Evolutionary conservation across 2,113 vertebrate species (phyloP).

Genomic region (Myxocyprinus asiaticus): DNA sequence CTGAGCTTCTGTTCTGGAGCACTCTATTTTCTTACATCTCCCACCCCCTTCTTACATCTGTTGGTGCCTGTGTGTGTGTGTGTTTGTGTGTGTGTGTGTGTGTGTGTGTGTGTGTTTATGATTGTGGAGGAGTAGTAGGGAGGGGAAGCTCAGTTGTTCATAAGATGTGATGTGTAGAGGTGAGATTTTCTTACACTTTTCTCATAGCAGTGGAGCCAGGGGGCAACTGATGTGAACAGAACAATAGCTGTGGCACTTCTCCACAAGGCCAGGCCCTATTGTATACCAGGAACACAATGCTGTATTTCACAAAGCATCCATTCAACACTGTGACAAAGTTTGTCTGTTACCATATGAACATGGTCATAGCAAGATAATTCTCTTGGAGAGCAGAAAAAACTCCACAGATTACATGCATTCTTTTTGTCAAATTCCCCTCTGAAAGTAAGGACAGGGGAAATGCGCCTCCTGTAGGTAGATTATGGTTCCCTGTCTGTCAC

Average conservation of each 20-base stretch:
- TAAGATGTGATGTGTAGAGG: slow-evolving; percentile 32
- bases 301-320: no score
- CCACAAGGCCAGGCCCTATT: background rate
- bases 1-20: background rate
- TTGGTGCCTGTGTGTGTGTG: slow-evolving; percentile 18
- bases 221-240: slow-evolving; percentile 23
- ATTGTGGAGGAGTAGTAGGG: slow-evolving; percentile 10
- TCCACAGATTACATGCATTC: background rate
- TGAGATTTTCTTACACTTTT: slow-evolving; percentile 26
- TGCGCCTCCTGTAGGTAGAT: background rate
- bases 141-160: slow-evolving; percentile 33
- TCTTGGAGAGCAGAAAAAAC: background rate
- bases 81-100: no score
- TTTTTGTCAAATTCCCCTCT: background rate
- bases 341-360: no score
- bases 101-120: background rate
- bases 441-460: background rate
- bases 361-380: background rate
- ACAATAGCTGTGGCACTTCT: slow-evolving; percentile 13
- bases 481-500: no score
- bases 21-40: slow-evolving; percentile 7
- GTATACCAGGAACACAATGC: background rate
- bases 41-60: slow-evolving; percentile 22
- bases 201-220: slow-evolving; percentile 7
- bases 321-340: no score